Conservation (phyloP, 2,888 invertebrate species). For the Heteromurus nitidus region DNA sequence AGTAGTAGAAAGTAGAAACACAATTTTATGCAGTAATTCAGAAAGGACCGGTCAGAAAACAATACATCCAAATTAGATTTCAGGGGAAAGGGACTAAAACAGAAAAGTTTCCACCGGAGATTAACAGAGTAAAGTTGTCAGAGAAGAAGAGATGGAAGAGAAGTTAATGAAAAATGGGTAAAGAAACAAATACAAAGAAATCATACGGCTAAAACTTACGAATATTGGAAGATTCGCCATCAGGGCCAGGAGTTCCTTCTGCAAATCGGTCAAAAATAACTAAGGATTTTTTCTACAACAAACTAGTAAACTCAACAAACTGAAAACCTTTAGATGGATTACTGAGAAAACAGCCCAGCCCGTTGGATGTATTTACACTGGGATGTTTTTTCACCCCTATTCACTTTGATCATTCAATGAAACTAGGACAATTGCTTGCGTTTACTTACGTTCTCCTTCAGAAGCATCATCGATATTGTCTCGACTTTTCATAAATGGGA, state of each 20-base stretch:
- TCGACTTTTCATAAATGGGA: conserved; percentile 99
- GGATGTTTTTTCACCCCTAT: background rate
- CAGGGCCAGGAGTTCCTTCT: conserved; percentile 74
- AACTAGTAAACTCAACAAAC: conserved; percentile 11
- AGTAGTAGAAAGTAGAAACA: conserved; percentile 7
- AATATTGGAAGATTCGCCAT: conserved; percentile 77
- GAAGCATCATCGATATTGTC: conserved; percentile 82
- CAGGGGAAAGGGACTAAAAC: conserved; percentile 28
- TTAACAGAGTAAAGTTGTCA: conserved; percentile 40
- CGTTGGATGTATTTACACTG: background rate
- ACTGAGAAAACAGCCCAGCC: background rate
- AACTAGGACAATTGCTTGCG: background rate
- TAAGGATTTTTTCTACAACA: conserved; percentile 47
- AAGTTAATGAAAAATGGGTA: conserved; percentile 41
- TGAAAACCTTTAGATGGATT: background rate
- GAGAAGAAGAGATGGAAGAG: conserved; percentile 32
- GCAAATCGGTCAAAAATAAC: conserved; percentile 66
- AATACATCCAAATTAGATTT: conserved; percentile 9
- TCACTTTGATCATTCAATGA: background rate
- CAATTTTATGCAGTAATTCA: background rate
- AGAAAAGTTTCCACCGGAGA: conserved; percentile 22
- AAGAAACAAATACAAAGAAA: conserved; percentile 45
- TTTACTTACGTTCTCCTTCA: conserved; percentile 88
- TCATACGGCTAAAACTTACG: conserved; percentile 76
- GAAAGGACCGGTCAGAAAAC: background rate